Evolutionary conservation across 2,888 invertebrate genomes (phyloP).

Genomic region (Mellilla xanthometata): DNA sequence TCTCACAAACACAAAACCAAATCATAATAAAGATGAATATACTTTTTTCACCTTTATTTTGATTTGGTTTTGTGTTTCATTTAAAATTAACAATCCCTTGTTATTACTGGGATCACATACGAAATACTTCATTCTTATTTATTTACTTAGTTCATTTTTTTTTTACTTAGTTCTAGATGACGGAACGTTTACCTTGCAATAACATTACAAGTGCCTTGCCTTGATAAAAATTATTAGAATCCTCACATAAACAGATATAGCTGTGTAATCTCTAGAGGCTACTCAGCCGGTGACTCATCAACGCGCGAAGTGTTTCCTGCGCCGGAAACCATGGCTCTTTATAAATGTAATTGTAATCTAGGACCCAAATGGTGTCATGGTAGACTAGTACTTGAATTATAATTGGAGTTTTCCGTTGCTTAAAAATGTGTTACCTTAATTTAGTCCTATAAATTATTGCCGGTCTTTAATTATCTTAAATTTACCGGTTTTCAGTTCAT

Average conservation of each 20-base stretch:
- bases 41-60: no score
- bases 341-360: conserved; percentile 25
- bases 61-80: no score
- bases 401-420: neutral
- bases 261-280: conserved; percentile 39
- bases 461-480: no score
- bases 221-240: conserved; percentile 20
- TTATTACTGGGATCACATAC: no score
- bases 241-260: conserved; percentile 24
- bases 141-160: no score
- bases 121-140: no score
- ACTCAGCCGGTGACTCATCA: conserved; percentile 60
- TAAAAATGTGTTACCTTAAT: neutral
- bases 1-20: no score
- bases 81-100: no score
- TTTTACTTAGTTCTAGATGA: no score
- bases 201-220: conserved; percentile 34
- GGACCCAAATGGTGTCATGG: conserved; percentile 19
- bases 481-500: no score
- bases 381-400: conserved; percentile 2
- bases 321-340: conserved; percentile 47
- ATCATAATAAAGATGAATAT: no score
- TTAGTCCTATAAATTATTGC: no score
- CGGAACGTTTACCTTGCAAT: conserved; percentile 34
- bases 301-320: conserved; percentile 52